Conservation (phyloP, 2,797 vertebrate species). For the Champsocephalus gunnari region DNA sequence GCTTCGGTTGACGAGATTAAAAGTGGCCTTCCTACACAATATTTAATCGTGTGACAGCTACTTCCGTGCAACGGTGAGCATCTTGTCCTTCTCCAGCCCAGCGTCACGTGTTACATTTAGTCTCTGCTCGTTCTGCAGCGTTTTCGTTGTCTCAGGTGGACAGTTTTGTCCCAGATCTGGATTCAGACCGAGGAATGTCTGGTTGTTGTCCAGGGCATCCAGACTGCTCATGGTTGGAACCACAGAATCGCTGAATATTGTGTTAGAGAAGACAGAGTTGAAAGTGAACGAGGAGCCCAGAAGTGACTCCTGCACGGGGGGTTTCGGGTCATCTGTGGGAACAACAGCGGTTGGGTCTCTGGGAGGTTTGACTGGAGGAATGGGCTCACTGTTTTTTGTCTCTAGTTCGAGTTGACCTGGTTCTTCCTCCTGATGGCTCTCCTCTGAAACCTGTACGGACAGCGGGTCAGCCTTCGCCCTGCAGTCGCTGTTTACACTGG, state of each 20-base stretch:
- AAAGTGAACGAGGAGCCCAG: conserved; percentile 77
- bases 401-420: conserved; percentile 74
- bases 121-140: conserved; percentile 24
- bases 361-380: conserved; percentile 76
- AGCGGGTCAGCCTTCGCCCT: conserved; percentile 83
- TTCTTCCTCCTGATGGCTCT: conserved; percentile 61
- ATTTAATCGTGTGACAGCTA: neutral
- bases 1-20: conserved; percentile 28
- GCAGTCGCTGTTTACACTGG: conserved; percentile 91
- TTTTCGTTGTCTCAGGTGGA: conserved; percentile 57
- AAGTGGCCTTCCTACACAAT: conserved; percentile 9
- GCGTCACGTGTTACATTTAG: conserved; percentile 20
- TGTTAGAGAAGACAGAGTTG: conserved; percentile 80
- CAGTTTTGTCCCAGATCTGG: conserved; percentile 84
- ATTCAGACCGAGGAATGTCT: conserved; percentile 84
- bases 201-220: conserved; percentile 57
- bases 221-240: conserved; percentile 39
- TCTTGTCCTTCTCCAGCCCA: conserved; percentile 31
- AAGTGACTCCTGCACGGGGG: conserved; percentile 73
- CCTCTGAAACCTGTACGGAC: conserved; percentile 75
- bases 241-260: conserved; percentile 78
- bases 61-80: conserved; percentile 45
- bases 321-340: conserved; percentile 42
- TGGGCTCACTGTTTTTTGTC: conserved; percentile 30
- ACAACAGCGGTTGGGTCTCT: conserved; percentile 64